Percentiles rank a stretch among this genome's conserved stretches.
These are phyloP conservation scores for Leptura quadrifasciata DNA, from an alignment of 2,888 invertebrate genomes.

Conservation along the genomic window DNA sequence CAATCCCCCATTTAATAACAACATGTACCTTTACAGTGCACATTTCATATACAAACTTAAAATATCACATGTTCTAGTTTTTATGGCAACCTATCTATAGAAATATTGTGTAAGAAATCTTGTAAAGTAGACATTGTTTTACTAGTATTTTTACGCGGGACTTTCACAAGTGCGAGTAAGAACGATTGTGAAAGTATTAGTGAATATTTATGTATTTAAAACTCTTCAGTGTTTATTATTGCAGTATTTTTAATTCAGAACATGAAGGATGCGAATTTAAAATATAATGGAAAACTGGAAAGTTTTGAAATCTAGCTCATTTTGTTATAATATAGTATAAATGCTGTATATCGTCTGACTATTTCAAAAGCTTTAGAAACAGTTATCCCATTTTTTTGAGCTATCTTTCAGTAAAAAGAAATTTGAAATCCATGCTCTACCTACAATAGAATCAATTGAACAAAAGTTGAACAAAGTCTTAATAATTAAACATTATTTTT, in stretches of 20 bases:
- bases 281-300: not conserved
- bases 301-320: too few species aligned
- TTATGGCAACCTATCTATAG: conserved; percentile 8
- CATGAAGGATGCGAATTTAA: not conserved
- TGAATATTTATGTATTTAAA: conserved; percentile 21
- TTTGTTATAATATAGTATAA: too few species aligned
- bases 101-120: conserved; percentile 9
- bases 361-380: too few species aligned
- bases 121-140: conserved; percentile 27
- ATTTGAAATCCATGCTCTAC: too few species aligned
- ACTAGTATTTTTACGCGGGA: conserved; percentile 1
- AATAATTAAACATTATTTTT: too few species aligned
- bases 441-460: too few species aligned
- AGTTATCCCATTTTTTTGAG: too few species aligned
- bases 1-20: too few species aligned
- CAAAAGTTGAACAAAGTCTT: too few species aligned
- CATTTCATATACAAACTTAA: not conserved
- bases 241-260: not conserved
- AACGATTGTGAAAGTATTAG: conserved; percentile 27
- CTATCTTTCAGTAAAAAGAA: too few species aligned
- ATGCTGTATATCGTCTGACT: too few species aligned
- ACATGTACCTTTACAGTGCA: too few species aligned
- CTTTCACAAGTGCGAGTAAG: conserved; percentile 29
- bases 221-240: not conserved
- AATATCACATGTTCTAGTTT: conserved; percentile 2